These are phyloP conservation scores for Penelope pileata DNA, from an alignment of 2,113 vertebrate genomes.

Conservation along the genomic window DNA sequence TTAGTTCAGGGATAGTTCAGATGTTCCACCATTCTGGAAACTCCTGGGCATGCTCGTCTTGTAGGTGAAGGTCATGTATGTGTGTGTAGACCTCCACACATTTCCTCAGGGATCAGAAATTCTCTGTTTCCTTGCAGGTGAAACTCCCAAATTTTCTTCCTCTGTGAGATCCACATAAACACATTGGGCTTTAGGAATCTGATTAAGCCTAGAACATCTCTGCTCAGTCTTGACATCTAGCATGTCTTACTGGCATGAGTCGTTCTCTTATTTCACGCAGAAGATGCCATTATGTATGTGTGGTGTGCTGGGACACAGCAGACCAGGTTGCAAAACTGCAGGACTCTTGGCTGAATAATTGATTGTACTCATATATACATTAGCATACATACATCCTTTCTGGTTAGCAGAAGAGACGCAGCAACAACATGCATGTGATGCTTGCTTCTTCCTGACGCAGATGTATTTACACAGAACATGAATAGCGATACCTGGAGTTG, in stretches of 20 bases:
- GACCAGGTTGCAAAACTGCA: background rate
- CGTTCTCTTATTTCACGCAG: background rate
- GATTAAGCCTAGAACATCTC: background rate
- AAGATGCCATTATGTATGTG: background rate
- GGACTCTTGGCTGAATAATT: background rate
- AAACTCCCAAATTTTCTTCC: background rate
- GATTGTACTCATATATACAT: background rate
- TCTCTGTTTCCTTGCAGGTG: background rate
- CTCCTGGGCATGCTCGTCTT: background rate
- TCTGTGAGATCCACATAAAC: background rate
- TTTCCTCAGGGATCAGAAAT: background rate
- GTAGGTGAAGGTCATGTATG: background rate
- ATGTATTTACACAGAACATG: background rate
- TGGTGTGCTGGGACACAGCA: background rate
- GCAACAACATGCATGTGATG: background rate
- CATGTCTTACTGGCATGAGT: background rate
- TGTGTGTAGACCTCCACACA: background rate
- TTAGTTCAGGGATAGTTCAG: background rate
- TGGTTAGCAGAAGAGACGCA: background rate
- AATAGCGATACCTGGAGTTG: background rate
- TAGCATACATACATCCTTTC: background rate
- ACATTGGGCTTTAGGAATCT: background rate
- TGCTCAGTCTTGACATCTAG: background rate
- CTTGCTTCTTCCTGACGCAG: background rate
- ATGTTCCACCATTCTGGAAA: background rate